Evolutionary conservation across 2,113 vertebrate species (phyloP), one percentile per base, ranked within the genome.

Genomic region (Ranitomeya imitator): DNA sequence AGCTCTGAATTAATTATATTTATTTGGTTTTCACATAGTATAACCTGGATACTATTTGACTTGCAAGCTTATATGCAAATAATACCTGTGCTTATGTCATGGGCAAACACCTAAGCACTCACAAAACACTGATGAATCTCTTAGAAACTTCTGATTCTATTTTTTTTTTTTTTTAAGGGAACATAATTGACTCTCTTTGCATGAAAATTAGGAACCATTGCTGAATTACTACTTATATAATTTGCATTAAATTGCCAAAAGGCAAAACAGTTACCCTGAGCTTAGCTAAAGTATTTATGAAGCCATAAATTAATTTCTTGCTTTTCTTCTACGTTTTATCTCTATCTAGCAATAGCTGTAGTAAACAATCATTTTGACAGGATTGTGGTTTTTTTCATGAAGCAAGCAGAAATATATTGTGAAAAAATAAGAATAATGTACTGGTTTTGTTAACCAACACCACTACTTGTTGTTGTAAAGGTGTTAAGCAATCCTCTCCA

Each of bases 401-500:
- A 92, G 95, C 93, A 96, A 96, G 93, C 69, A 1, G 88, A 91
- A 91, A 90, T 88, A 81, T 91, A 89, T 95, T 95, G 93, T 95
- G 93, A 95, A 96, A 96, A 95, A 95, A 90, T 90, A 80, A 91
- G 91, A 91, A 90, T 90, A 92, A 93, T 92, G 91, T 90, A 90
- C 90, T 94, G 91, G 87, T 85, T 93, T 9, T 92, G 93, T 94
- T 96, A 92, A 92, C 92, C 93, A 95, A 95, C 94, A 92, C 93
- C 31, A 88, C 83, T 92, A 86, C 93, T 94, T 93, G 89, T 94
- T 95, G 93, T 91, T 94, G 93, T 93, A 92, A 93, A 94, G 81
- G 74, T 90, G 92, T 96, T 93, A 94, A 91, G 95, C 93, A 95
- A 96, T 92, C 86, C 90, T 93, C 93, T 92, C 92, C 94, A 94